These are phyloP conservation scores for Gari tellinella DNA, from an alignment of 2,888 invertebrate genomes.

Conservation along the genomic window DNA sequence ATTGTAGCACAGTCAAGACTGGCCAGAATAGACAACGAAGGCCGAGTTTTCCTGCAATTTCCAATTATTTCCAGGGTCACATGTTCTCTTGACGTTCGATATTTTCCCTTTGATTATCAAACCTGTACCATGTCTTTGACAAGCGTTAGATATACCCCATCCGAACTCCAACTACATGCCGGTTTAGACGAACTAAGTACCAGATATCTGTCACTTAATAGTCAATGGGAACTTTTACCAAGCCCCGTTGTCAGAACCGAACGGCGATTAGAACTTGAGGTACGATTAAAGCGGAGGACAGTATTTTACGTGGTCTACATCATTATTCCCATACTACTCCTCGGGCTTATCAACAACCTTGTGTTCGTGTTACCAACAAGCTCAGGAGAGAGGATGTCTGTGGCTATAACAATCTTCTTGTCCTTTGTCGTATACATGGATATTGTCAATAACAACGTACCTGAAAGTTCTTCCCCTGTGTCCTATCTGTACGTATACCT, in stretches of 20 bases:
- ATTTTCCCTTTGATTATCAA: slow-evolving; percentile 22
- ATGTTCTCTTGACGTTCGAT: slow-evolving; percentile 14
- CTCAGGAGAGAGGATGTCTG: slow-evolving; percentile 50
- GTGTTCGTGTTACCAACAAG: slow-evolving; percentile 46
- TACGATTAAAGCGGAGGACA: slow-evolving; percentile 2
- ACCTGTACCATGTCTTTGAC: slow-evolving; percentile 2
- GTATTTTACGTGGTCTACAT: slow-evolving; percentile 41
- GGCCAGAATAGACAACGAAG: background rate
- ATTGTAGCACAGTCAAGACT: background rate
- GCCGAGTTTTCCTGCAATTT: background rate
- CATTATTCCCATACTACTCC: slow-evolving; percentile 42
- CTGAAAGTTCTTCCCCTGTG: slow-evolving; percentile 46
- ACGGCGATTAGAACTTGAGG: background rate
- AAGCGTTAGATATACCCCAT: background rate
- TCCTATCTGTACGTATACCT: slow-evolving; percentile 48
- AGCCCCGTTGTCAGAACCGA: no score
- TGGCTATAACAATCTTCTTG: slow-evolving; percentile 46
- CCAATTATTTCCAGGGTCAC: slow-evolving; percentile 2
- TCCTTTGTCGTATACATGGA: slow-evolving; percentile 54
- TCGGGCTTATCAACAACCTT: slow-evolving; percentile 34
- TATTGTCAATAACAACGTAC: slow-evolving; percentile 48
- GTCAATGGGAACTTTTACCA: slow-evolving; percentile 10
- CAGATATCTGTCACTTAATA: slow-evolving; percentile 1
- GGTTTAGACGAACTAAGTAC: background rate
- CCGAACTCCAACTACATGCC: background rate